phyloP scores from a whole-genome alignment of 2,113 vertebrate species.

The Elgaria multicarinata region DNA sequence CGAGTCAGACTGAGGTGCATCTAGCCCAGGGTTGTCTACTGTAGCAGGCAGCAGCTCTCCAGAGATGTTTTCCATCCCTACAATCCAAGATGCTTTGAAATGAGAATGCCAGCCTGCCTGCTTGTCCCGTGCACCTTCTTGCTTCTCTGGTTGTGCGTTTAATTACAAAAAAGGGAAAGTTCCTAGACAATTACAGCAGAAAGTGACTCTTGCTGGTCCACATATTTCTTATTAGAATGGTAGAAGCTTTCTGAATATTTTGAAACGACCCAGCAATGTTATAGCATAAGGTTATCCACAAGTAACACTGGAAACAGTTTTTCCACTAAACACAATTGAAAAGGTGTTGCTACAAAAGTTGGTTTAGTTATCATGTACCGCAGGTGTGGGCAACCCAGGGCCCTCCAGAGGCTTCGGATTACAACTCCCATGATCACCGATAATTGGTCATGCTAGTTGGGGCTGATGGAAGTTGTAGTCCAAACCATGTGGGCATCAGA shows the following conservation, averaged over 20 bases:
- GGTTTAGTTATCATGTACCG: not conserved
- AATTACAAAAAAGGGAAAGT: not conserved
- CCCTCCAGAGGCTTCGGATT: no score
- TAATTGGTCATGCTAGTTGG: no score
- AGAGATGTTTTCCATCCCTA: no score
- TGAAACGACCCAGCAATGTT: not conserved
- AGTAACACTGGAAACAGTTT: not conserved
- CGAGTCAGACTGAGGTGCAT: not conserved
- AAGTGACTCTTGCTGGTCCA: not conserved
- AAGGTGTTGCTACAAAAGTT: not conserved
- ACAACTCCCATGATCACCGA: no score
- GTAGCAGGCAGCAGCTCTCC: not conserved
- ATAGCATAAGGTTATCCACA: not conserved
- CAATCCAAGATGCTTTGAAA: not conserved
- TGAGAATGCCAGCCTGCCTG: not conserved
- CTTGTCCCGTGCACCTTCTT: not conserved
- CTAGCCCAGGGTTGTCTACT: not conserved
- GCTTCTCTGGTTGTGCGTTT: not conserved
- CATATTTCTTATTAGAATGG: not conserved
- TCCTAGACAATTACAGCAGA: not conserved
- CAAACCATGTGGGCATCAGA: no score
- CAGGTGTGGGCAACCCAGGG: no score
- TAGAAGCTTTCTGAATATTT: not conserved
- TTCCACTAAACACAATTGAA: not conserved
- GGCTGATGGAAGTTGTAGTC: no score